Percentiles rank a stretch among this genome's conserved stretches.
These are phyloP conservation scores for Sarcophaga bullata DNA, from an alignment of 1,140 invertebrate species.

Conservation along the genomic window DNA sequence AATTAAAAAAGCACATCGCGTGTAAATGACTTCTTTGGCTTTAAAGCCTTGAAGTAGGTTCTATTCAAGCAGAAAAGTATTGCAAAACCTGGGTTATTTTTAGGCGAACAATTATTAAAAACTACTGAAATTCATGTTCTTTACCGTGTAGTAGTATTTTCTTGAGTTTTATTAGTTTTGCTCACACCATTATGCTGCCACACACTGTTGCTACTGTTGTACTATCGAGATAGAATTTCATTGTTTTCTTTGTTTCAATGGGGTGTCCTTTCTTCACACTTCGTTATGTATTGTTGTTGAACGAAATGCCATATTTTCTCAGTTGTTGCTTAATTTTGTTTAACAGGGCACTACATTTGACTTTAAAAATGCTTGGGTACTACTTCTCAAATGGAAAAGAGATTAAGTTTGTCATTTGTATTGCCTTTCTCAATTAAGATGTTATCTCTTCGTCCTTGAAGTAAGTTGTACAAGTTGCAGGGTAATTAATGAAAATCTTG, in stretches of 20 bases:
- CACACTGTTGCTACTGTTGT: background rate
- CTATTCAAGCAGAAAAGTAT: background rate
- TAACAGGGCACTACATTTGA: background rate
- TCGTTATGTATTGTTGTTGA: background rate
- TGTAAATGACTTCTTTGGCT: conserved; percentile 33
- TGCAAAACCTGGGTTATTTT: background rate
- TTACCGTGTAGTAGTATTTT: background rate
- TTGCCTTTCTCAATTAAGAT: no score
- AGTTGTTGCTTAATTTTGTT: conserved; percentile 4
- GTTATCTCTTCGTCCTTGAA: no score
- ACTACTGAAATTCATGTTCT: conserved; percentile 21
- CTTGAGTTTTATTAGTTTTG: background rate
- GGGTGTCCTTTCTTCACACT: background rate
- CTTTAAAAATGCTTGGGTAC: no score
- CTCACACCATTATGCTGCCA: background rate
- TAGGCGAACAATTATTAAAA: background rate
- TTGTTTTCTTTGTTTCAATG: background rate
- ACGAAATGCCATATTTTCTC: background rate
- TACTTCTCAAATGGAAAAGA: no score
- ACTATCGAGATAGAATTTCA: background rate
- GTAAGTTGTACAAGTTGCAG: no score
- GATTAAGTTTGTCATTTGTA: no score
- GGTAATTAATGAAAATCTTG: no score
- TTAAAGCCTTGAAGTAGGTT: background rate
- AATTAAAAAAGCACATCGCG: conserved; percentile 2